Evolutionary conservation across 2,797 vertebrate genomes (phyloP), one percentile per base, ranked within the genome.

Genomic region (Propithecus perrieri): DNA sequence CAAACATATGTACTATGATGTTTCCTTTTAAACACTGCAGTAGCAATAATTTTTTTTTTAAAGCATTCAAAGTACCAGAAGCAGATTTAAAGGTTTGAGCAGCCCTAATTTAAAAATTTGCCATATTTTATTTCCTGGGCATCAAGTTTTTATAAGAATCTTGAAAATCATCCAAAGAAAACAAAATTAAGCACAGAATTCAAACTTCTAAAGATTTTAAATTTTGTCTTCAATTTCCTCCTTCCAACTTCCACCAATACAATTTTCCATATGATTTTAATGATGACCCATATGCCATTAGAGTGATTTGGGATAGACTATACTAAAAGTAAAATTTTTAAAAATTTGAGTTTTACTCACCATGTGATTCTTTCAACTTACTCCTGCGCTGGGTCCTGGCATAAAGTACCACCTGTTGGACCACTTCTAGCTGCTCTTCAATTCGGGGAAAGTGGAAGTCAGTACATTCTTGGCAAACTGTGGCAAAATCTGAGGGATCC

Each of bases 361-460:
- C 99, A 0, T 98, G 98, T 61, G 99, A 99, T 38, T 99, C 99
- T 96, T 99, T 99, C 22, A 98, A 98, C 96, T 99, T 99, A 98
- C 98, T 99, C 98, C 98, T 99, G 95, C 99, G 98, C 97, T 99
- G 99, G 41, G 99, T 99, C 98, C 99, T 98, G n/a, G 99, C 99
- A 35, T 99, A 99, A 79, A 99, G 99, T 97, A 99, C 99, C 98
- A 99, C 99, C 98, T 99, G 99, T 98, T 99, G 99, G 97, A 99
- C 99, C 96, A 99, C 98, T 95, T 99, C 99, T 98, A 99, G 98
- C 98, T 99, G 99, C 97, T 99, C 99, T 96, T 99, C 99, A 97
- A 99, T 99, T 72, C 99, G 98, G 26, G 98, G 99, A 95, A 99
- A 99, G 98, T 99, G 99, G 98, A 99, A 99, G 96, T 99, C 99